These are phyloP conservation scores for Rattus rattus DNA, from an alignment of 2,113 vertebrate species.

Conservation along the genomic window DNA sequence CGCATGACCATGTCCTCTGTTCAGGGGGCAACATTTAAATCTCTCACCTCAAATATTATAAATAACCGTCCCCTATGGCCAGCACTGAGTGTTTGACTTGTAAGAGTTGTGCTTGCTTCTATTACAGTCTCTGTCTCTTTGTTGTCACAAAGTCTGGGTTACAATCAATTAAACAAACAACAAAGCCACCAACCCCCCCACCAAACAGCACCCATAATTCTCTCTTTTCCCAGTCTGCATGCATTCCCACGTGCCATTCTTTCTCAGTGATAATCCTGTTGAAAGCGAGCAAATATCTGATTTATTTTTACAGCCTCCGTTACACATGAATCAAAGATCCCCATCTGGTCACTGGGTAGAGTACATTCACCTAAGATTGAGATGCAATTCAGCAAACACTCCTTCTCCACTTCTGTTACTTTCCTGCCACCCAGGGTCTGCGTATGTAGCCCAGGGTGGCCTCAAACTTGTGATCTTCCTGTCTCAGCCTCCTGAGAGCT, in stretches of 20 bases:
- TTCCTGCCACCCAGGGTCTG: background rate
- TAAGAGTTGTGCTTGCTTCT: background rate
- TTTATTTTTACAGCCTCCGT: background rate
- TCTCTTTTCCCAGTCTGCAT: conserved; percentile 17
- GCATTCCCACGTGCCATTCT: background rate
- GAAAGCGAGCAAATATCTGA: background rate
- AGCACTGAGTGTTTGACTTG: background rate
- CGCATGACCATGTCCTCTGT: fast-evolving
- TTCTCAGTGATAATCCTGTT: conserved; percentile 1
- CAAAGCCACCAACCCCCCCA: background rate
- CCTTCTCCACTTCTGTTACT: background rate
- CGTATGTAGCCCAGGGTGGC: background rate
- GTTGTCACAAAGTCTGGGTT: background rate
- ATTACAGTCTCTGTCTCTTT: background rate
- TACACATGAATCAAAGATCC: background rate
- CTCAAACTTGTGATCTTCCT: background rate
- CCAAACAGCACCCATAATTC: too few relatives aligned
- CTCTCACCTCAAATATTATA: background rate
- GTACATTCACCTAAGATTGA: background rate
- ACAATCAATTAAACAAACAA: background rate
- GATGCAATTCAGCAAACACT: background rate
- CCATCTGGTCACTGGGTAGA: background rate
- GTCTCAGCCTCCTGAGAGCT: too few relatives aligned
- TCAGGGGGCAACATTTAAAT: background rate
- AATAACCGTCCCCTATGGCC: too few relatives aligned